Evolutionary conservation across 2,113 vertebrate genomes (phyloP), one percentile per base, ranked within the genome.

Genomic region (Atrichornis clamosus): DNA sequence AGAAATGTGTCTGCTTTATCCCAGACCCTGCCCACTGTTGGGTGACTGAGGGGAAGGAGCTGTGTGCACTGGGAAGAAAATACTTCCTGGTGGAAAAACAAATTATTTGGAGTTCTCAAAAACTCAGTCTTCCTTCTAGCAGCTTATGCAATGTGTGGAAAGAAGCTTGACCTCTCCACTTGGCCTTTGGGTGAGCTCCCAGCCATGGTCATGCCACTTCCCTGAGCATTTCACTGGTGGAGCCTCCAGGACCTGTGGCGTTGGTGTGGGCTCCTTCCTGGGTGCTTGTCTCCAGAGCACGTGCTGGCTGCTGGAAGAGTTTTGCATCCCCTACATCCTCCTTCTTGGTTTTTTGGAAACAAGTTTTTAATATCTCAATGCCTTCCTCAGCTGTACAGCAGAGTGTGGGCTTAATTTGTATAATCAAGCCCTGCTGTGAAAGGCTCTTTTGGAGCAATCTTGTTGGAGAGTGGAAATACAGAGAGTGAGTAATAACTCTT

Each of bases 161-260:
- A 53, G 72, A 75, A 80, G 68, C 72, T 52, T 15, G 1, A 70
- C 78, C 74, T 89, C 83, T 47, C 50, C 73, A 13, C 33, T 30
- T 56, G 55, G 76, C 63, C 81, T 35, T 35, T 58, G 91, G 69
- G 59, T 39, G 56, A 77, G 56, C 68, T 69, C 8, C 33, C 33
- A 93, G 39, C 35, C 4, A 0, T 2, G 5, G 21, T 69, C 2
- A 1, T 7, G 33, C 19, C 5, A 0, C 46, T 65, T 32, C n/a
- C 41, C 42, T 5, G 5, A 5, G 39, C 0, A 1, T 72, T 83
- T 44, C 13, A 1, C 56, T 32, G 68, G 63, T 64, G 86, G 65
- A 64, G 35, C 67, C 79, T 41, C 46, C 24, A 12, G 56, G 68
- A 46, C 22, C 67, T 64, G 10, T 5, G n/a, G 5, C 42, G 8